Evolutionary conservation across 2,113 vertebrate genomes (phyloP).

Genomic region (Ciconia maguari): DNA sequence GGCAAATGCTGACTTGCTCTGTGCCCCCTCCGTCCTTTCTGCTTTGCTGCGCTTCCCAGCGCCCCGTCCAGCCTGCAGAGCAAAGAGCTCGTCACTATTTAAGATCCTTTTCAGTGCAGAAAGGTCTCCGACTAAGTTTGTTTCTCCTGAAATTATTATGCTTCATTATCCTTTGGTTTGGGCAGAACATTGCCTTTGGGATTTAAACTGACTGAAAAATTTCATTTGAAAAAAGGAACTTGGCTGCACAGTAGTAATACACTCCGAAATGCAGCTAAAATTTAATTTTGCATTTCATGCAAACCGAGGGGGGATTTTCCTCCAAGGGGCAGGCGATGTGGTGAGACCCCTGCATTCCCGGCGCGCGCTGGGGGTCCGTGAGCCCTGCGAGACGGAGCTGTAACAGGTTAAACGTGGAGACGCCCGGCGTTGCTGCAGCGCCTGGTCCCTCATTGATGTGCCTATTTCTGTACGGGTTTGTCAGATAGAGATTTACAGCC

Average conservation of each 20-base stretch:
- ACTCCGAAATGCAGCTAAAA: neutral
- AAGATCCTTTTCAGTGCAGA: neutral
- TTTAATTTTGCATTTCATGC: neutral
- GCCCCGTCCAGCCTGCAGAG: neutral
- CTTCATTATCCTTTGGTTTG: neutral
- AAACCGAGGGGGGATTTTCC: neutral
- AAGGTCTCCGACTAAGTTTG: neutral
- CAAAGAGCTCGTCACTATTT: rapidly evolving
- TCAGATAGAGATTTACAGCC: neutral
- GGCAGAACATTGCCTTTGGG: neutral
- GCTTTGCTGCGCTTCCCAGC: neutral
- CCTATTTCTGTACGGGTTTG: neutral
- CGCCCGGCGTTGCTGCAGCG: rapidly evolving
- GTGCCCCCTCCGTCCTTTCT: neutral
- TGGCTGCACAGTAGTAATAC: rapidly evolving
- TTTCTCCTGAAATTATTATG: neutral
- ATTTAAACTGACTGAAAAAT: neutral
- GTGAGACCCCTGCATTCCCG: rapidly evolving
- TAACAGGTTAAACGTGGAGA: neutral
- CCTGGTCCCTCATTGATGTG: neutral
- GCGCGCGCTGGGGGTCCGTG: rapidly evolving
- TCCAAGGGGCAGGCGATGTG: rapidly evolving
- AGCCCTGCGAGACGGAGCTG: neutral
- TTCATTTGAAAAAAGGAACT: neutral
- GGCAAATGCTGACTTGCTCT: rapidly evolving